Base-by-base conservation (phyloP, 2,888 invertebrate genomes). In the Eupithecia dodoneata region DNA sequence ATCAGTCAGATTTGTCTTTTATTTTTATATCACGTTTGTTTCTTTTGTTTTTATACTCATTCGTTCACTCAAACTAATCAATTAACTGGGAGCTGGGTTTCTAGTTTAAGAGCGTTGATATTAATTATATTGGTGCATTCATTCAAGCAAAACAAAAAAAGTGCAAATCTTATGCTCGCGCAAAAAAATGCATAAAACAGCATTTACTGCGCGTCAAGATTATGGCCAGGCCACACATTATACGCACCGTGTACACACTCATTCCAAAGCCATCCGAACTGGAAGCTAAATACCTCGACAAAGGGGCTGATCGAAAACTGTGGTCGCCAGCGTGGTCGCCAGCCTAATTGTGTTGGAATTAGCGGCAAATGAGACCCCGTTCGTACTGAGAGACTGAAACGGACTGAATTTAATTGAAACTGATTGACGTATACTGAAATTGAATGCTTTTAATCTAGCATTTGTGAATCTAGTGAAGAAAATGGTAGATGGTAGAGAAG, bases 291-390 rank as follows among this genome's bases (percentile, higher is more conserved):
- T 81, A 81, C 81, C 72, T 73, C 67, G 47, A 82, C 81, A 73
- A 74, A 78, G 83, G 80, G 80, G 81, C 81, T 87, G 87, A 91
- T 91, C 84, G 90, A 89, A 91, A 90, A 87, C 87, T 91, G 91
- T 81, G 91, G 90, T 89, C 76, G 74, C 49, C 79, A 44, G 83
- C 30, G 91, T 81, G 91, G 90, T 89, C 76, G 74, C 49, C 79
- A 41, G 83, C 78, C 82, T 84, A 87, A 85, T 86, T 86, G 85
- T 76, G 80, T 67, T 71, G 78, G 82, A 83, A 85, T 87, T 86
- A 86, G 82, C 81, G 83, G 77, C 81, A 84, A 87, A 87, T 84
- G 81, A 85, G 83, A 78, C 71, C 71, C 65, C 18, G 71, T 73
- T 78, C 42, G 49, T 49, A 72, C 74, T 67, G 72, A 71, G 76